Base-by-base conservation (phyloP, 2,797 vertebrate genomes). In the Scarus forsteni region DNA sequence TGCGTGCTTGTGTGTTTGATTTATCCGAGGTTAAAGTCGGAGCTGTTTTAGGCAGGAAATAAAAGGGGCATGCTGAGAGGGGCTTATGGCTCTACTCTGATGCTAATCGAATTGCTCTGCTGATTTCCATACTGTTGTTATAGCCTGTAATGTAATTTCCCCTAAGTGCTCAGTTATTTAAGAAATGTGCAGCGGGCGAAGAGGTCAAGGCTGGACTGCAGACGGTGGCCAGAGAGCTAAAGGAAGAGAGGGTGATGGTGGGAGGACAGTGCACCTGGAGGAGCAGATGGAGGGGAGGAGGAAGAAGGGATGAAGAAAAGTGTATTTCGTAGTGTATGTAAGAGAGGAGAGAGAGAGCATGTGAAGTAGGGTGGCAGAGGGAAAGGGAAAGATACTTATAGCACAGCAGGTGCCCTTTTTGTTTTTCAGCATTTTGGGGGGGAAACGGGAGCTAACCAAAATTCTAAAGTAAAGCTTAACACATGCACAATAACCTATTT, bases 121-220 rank as follows among this genome's bases (percentile, higher is more conserved):
- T 94, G 89, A 94, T 95, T 94, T 94, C 91, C 94, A 95, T 95
- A 94, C 88, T 84, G 87, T 93, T 93, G 91, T 94, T 93, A 92
- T 92, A 93, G 91, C 78, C 77, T 52, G 86, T 94, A 93, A 94
- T 95, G 93, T 91, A 92, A 94, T 94, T 93, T 92, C 85, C 92
- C 80, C 79, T 94, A 93, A 95, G 94, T 94, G 94, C 94, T 93
- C 89, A 84, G 89, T 93, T 93, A 92, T 95, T 94, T 93, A 93
- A 93, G 86, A 93, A 94, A 93, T 92, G 89, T 90, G 88, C 84
- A 92, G 84, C 75, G 80, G 88, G 84, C 77, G 45, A 85, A 86
- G 92, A 89, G 94, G 93, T 94, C 93, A 94, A 81, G 69, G 75
- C 84, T 73, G 88, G 85, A 85, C 88, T 83, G 79, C 61, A 84